Evolutionary conservation across 2,888 invertebrate genomes (phyloP).

Genomic region (Lordiphosa fenestrarum): DNA sequence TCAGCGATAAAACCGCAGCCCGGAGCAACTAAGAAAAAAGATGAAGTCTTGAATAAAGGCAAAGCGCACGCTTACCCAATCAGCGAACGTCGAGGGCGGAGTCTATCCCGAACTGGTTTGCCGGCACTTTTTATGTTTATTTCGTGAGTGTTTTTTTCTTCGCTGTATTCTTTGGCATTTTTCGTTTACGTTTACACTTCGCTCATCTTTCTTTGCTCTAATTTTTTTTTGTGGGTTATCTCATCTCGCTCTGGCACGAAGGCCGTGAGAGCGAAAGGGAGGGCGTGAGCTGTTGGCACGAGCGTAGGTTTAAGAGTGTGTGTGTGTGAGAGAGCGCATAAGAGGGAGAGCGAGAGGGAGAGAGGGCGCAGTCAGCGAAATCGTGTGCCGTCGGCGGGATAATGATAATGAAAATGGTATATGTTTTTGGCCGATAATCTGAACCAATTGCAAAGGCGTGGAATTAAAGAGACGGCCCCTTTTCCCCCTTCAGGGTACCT

Average conservation of each 20-base stretch:
- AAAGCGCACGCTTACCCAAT: conserved; percentile 73
- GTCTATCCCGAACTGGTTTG: conserved; percentile 76
- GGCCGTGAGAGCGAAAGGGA: conserved; percentile 51
- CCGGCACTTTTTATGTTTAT: conserved; percentile 67
- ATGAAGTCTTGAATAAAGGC: conserved; percentile 63
- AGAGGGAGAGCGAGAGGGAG: conserved; percentile 23
- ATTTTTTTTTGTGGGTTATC: conserved; percentile 76
- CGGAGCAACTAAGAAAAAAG: conserved; percentile 41
- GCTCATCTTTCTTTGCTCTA: conserved; percentile 66
- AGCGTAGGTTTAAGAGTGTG: conserved; percentile 25
- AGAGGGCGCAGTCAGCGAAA: conserved; percentile 18
- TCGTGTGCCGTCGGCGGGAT: conserved; percentile 36
- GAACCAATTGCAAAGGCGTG: conserved; percentile 48
- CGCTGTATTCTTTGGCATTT: conserved; percentile 47
- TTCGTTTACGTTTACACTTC: conserved; percentile 70
- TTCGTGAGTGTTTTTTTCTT: conserved; percentile 51
- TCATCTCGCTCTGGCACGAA: conserved; percentile 77
- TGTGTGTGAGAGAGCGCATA: conserved; percentile 18
- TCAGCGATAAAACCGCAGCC: conserved; percentile 69
- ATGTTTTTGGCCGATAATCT: conserved; percentile 54
- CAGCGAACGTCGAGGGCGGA: conserved; percentile 76
- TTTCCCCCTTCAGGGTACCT: too few species aligned
- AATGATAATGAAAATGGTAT: conserved; percentile 32
- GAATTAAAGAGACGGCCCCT: too few species aligned
- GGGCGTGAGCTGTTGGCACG: conserved; percentile 33